Base-by-base conservation (phyloP, 92 coral and sea anemone genomes). In the Palythoa caribaeorum region DNA sequence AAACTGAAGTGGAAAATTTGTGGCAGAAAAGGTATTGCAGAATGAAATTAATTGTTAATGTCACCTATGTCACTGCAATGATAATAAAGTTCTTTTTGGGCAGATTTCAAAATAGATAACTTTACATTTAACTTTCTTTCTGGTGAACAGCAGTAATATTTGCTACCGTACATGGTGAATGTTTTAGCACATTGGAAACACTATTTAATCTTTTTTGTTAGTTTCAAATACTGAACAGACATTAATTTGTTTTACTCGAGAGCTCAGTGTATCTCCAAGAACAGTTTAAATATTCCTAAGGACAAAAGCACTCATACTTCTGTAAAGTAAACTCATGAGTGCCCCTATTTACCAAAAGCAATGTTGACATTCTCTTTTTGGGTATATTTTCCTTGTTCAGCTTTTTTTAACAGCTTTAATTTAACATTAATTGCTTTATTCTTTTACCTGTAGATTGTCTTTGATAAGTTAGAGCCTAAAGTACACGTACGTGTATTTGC, bases 171-270 rank as follows among this genome's bases (percentile, higher is more conserved):
- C 0, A 28, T 28, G 28, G 28, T 28, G 73, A 68, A 68, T 68
- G 73, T 68, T 68, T 37, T 37, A 68, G 73, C 73, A 68, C 73
- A 68, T 68, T 68, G 73, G 73, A 68, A 68, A 68, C 73, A 68
- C 73, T 62, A 8, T 62, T 62, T 68, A 68, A n/a, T 68, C 12
- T 68, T 3, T 68, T n/a, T 68, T 37, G 73, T 37, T 68, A 68
- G 73, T 68, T 68, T 68, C 73, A 68, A 68, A 21, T 68, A 0
- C 73, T 68, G 73, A 68, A 68, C 39, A 68, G 19, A 68, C 73
- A 68, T 28, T 28, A 28, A 68, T 19, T 68, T 68, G 39, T 66
- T 68, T 68, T 68, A 68, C 39, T 68, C 20, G 73, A 19, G 73
- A 68, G 73, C 73, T 21, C 38, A 68, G 12, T 68, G 10, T 68